Evolutionary conservation across 2,888 invertebrate species (phyloP).

Genomic region (Phyllotreta cruciferae): DNA sequence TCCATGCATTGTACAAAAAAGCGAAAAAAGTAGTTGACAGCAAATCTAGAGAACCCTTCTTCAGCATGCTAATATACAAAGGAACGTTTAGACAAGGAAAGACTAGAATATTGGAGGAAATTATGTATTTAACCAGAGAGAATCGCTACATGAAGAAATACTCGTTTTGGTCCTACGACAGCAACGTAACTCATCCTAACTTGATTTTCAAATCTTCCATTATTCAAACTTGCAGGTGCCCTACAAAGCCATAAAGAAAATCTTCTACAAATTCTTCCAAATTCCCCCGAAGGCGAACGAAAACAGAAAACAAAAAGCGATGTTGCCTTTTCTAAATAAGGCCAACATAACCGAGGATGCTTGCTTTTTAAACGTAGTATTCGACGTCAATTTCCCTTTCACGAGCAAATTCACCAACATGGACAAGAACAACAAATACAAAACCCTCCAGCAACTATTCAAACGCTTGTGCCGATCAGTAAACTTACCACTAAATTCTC

Average conservation of each 20-base stretch:
- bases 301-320: slow-evolving; percentile 57
- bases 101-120: slow-evolving; percentile 67
- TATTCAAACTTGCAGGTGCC: slow-evolving; percentile 50
- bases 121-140: slow-evolving; percentile 60
- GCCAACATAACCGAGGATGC: slow-evolving; percentile 54
- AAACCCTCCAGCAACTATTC: slow-evolving; percentile 56
- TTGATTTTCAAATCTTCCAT: neutral
- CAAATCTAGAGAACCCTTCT: slow-evolving; percentile 19
- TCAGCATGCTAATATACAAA: slow-evolving; percentile 56
- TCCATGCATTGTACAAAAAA: slow-evolving; percentile 43
- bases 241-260: slow-evolving; percentile 58
- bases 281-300: slow-evolving; percentile 50
- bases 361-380: slow-evolving; percentile 62
- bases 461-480: slow-evolving; percentile 59
- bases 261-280: slow-evolving; percentile 59
- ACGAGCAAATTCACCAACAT: slow-evolving; percentile 47
- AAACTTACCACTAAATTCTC: slow-evolving; percentile 27
- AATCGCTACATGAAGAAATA: slow-evolving; percentile 56
- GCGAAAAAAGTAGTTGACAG: slow-evolving; percentile 30
- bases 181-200: slow-evolving; percentile 50
- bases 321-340: slow-evolving; percentile 52
- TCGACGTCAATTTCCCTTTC: slow-evolving; percentile 60
- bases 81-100: slow-evolving; percentile 69
- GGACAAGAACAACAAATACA: slow-evolving; percentile 46
- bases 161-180: slow-evolving; percentile 53